Percentiles rank a stretch among this genome's conserved stretches.
phyloP scores from a whole-genome alignment of 92 coral and sea anemone species.

The Nematostella vectensis region DNA sequence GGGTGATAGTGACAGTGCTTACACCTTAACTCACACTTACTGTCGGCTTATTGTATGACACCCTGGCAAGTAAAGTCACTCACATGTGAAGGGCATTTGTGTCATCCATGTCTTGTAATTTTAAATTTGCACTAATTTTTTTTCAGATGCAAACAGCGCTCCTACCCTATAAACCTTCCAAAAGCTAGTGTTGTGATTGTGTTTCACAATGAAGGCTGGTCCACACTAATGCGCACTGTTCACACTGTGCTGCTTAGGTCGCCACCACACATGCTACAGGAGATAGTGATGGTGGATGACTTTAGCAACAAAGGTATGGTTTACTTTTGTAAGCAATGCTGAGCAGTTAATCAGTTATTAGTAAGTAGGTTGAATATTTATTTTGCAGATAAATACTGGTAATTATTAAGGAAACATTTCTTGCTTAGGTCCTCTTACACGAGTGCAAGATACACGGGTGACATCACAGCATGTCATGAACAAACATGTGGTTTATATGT shows the following conservation, averaged over 20 bases:
- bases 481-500: too few relatives aligned
- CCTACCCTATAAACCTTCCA: slow-evolving; percentile 57
- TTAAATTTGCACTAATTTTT: neutral
- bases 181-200: slow-evolving; percentile 88
- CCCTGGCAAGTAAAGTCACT: too few relatives aligned
- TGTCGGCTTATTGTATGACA: too few relatives aligned
- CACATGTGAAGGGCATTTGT: too few relatives aligned
- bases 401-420: too few relatives aligned
- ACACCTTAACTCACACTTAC: too few relatives aligned
- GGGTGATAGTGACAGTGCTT: too few relatives aligned
- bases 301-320: slow-evolving; percentile 78
- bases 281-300: slow-evolving; percentile 95
- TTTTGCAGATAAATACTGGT: too few relatives aligned
- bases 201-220: slow-evolving; percentile 98
- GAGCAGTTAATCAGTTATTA: neutral
- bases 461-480: too few relatives aligned
- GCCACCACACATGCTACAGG: slow-evolving; percentile 74
- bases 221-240: slow-evolving; percentile 84
- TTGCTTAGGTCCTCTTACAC: too few relatives aligned
- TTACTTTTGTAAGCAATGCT: slow-evolving; percentile 2
- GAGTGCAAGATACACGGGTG: too few relatives aligned
- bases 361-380: neutral
- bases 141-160: slow-evolving; percentile 64
- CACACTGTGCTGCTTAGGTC: slow-evolving; percentile 85
- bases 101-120: too few relatives aligned